Evolutionary conservation across 2,888 invertebrate genomes (phyloP), one percentile per base, ranked within the genome.

Genomic region (Margaritifera margaritifera): DNA sequence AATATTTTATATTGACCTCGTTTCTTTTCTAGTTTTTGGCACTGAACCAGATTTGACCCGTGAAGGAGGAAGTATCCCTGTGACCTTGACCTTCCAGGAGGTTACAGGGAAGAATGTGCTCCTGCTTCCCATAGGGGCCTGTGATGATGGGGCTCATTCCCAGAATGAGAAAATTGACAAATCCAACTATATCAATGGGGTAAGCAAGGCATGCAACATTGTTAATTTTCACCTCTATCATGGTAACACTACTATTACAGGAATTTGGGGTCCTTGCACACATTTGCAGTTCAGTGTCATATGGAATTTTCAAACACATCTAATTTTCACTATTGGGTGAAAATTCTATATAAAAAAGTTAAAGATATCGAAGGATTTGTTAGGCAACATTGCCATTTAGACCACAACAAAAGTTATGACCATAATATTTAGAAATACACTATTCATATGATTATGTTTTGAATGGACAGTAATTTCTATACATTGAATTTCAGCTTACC

Each of bases 131-230:
- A 95, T 99, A 89, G 99, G 99, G 62, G 94, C 95, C 67, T 94
- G 94, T 69, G 98, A 99, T 90, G 99, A 99, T 91, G 98, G 98
- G 83, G 98, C 99, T 72, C 99, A 99, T 92, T 98, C 98, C 20
- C 97, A 99, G 91, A 99, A 99, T 91, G 99, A 99, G 91, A 99
- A 99, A 90, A 92, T 99, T 82, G 94, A 98, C 91, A 91, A 95
- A 71, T 92, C 93, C 78, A 98, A 98, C 91, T 98, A 98, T 86
- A 69, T 42, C 42, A 42, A 42, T 2, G 11, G 73, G 82, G 65
- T 15, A 31, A 25, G 19, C 50, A 22, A 6, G 20, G 31, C 20
- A 42, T 52, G 60, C 25, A 22, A 62, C 22, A 4, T 19, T 19
- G 3, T 27, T 22, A 64, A 8, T 56, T n/a, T 24, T 42, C 42